Percentiles rank a stretch among this genome's conserved stretches.
Evolutionary conservation across 2,797 vertebrate genomes (phyloP).

Genomic region (Channa striata): DNA sequence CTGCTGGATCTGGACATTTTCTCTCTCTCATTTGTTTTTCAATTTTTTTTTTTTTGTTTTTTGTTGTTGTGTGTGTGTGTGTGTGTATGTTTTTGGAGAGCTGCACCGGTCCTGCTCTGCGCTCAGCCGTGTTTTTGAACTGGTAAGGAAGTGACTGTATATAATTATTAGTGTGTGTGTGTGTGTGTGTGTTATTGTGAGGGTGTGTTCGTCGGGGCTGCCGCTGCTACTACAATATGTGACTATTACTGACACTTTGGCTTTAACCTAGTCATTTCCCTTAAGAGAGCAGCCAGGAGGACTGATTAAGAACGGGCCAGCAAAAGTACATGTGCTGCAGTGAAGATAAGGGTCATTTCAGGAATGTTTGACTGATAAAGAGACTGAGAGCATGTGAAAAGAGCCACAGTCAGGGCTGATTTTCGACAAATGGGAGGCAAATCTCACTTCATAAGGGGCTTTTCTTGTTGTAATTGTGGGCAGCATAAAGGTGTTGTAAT

Average conservation of each 20-base stretch:
- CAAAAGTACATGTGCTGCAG: conserved; percentile 48
- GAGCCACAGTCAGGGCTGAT: too few relatives aligned
- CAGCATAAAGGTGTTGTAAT: too few relatives aligned
- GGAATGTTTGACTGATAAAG: conserved; percentile 58
- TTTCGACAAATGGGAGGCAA: not conserved
- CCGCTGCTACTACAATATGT: conserved; percentile 14
- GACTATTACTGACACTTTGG: conserved; percentile 31
- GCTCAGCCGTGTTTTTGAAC: conserved; percentile 59
- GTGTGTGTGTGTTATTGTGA: conserved; percentile 65
- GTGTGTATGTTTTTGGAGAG: conserved; percentile 45
- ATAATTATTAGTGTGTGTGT: conserved; percentile 64
- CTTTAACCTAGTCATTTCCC: conserved; percentile 46
- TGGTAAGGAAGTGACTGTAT: conserved; percentile 77
- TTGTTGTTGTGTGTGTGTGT: too few relatives aligned
- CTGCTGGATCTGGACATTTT: conserved; percentile 61
- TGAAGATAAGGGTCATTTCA: conserved; percentile 61
- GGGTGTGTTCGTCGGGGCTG: conserved; percentile 40
- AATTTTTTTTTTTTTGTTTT: too few relatives aligned
- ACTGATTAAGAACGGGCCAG: conserved; percentile 36
- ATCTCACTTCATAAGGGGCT: not conserved
- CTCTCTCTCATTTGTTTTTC: conserved; percentile 18
- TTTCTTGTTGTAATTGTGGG: too few relatives aligned
- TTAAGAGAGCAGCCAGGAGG: conserved; percentile 17
- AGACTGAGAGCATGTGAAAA: conserved; percentile 18
- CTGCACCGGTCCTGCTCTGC: conserved; percentile 42